Evolutionary conservation across 2,113 vertebrate species (phyloP).

Genomic region (Hypanus sabinus): DNA sequence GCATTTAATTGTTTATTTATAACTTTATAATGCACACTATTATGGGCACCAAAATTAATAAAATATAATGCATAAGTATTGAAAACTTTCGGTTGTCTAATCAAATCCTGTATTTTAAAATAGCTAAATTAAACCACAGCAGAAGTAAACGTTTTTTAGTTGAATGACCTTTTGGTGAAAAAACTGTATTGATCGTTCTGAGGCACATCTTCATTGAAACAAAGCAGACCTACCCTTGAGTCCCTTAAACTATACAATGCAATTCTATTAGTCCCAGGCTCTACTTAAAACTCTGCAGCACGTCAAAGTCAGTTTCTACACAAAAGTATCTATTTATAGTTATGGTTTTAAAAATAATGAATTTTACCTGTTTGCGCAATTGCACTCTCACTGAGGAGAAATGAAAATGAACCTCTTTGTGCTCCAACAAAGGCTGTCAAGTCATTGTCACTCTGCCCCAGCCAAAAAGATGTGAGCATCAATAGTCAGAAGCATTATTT

Average conservation of each 20-base stretch:
- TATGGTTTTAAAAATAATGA: not conserved
- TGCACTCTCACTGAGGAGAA: not conserved
- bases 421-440: not conserved
- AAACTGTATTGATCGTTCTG: not conserved
- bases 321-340: not conserved
- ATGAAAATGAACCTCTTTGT: not conserved
- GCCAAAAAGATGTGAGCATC: not conserved
- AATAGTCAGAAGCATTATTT: not conserved
- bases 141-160: not conserved
- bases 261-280: not conserved
- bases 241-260: not conserved
- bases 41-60: not conserved
- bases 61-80: too few species aligned
- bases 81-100: not conserved
- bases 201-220: not conserved
- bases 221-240: not conserved
- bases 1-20: not conserved
- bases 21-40: not conserved
- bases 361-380: not conserved
- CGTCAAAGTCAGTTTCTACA: not conserved
- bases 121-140: not conserved
- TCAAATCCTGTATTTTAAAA: not conserved
- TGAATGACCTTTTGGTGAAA: not conserved
- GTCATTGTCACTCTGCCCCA: not conserved
- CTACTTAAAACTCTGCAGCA: not conserved